Base-by-base conservation (phyloP, 2,888 invertebrate genomes). In the Anodontia alba region DNA sequence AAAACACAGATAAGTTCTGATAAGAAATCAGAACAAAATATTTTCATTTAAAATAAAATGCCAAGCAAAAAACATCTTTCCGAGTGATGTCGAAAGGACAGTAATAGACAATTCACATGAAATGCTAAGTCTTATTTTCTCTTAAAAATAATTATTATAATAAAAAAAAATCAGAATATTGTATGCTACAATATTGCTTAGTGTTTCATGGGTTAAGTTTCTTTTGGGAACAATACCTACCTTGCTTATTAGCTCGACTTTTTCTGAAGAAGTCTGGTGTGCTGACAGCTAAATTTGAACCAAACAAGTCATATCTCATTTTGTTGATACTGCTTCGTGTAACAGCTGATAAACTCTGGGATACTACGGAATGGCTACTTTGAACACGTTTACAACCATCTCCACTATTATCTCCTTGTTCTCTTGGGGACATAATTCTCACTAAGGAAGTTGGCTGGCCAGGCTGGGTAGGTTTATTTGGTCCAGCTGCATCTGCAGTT, bases 241-340 rank as follows among this genome's bases (percentile, higher is more conserved):
- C n/a, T n/a, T n/a, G n/a, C n/a, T n/a, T n/a, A n/a, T n/a, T 62
- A 33, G 12, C 33, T 17, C 84, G 85, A 68, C 83, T 77, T 54
- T 70, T 78, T 71, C 80, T 80, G 78, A 92, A 92, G 82, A 87
- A 92, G 49, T 91, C 92, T 12, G 90, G 89, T 33, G 91, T 91
- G 67, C 83, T 89, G 62, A 89, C 78, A 12, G 86, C 62, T 20
- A 33, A 80, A 2, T 83, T 85, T 66, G 86, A 80, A 26, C 87
- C 88, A 84, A 90, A 91, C 69, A 88, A 75, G n/a, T 86, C 82
- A 68, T 89, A 84, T 57, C 90, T 80, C 33, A 89, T 84, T 23
- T 80, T 72, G 73, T 89, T 89, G 10, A 89, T 84, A 74, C 86
- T 88, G 73, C 88, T 88, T 42, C 81, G 76, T 0, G 87, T 84